These are phyloP conservation scores for Heliconius hewitsoni DNA, from an alignment of 1,140 invertebrate species.

Conservation along the genomic window DNA sequence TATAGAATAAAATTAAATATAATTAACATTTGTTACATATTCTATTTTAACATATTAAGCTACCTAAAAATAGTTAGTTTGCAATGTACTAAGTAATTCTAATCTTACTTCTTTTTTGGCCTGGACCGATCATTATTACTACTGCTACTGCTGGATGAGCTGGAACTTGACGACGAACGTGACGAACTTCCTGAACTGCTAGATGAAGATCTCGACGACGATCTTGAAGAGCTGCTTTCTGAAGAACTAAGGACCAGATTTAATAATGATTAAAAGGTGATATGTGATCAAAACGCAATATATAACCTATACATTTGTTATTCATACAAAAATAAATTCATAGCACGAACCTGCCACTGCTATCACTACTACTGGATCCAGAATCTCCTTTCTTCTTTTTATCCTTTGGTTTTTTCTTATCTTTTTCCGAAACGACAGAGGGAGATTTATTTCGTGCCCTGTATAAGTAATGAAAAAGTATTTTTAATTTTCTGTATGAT, in stretches of 20 bases:
- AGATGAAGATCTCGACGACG: conserved; percentile 88
- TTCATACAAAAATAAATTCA: neutral
- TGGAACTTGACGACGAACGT: conserved; percentile 83
- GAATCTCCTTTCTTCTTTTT: conserved; percentile 85
- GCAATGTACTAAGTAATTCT: neutral
- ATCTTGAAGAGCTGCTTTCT: conserved; percentile 88
- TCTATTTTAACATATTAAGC: neutral
- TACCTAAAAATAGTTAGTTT: neutral
- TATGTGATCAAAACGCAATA: neutral
- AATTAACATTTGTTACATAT: neutral
- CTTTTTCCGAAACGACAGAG: conserved; percentile 84
- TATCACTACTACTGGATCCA: conserved; percentile 88
- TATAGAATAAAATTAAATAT: neutral
- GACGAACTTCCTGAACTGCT: conserved; percentile 86
- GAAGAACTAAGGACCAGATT: conserved; percentile 83
- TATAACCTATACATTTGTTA: neutral
- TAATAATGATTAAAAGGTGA: neutral
- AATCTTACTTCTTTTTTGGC: conserved; percentile 82
- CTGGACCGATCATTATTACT: conserved; percentile 83
- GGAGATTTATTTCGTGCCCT: conserved; percentile 85
- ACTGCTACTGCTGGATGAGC: conserved; percentile 83
- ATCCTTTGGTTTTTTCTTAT: conserved; percentile 86
- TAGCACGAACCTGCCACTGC: conserved; percentile 85
- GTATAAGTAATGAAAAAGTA: conserved; percentile 14
- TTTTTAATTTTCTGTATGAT: neutral